Evolutionary conservation across 2,888 invertebrate species (phyloP), one percentile per base, ranked within the genome.

Genomic region (Gastrophysa polygoni): DNA sequence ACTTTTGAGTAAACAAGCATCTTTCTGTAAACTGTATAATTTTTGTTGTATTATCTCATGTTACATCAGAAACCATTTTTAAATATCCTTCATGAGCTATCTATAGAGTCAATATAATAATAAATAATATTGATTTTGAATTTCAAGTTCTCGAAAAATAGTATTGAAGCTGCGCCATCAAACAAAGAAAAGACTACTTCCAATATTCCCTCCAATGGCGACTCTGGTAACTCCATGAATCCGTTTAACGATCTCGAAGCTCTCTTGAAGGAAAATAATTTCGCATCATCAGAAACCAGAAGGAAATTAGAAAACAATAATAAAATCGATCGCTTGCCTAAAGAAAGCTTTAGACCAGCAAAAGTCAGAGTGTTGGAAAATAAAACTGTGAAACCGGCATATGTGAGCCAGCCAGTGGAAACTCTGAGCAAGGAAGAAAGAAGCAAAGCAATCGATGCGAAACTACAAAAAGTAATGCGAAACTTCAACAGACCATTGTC

Each of bases 301-400:
- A 20, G 48, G 21, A 49, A 34, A 51, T 29, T 28, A 20, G 43
- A 34, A 18, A n/a, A 24, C 16, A 49, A 38, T 11, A 49, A 47
- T 7, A 20, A 28, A 47, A 64, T 4, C 11, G 10, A 44, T 43
- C 17, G 43, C 20, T 14, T 24, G 6, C 54, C 48, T 32, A 54
- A 43, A 28, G 14, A 44, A 7, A 16, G n/a, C 46, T 16, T 50
- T 28, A n/a, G 17, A 34, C 14, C 57, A 24, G 7, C 64, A 1
- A 64, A 64, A 50, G 59, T 64, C 14, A 21, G 60, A 18, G 38
- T 57, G 38, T 57, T 57, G 43, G 54, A 54, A 49, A 65, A 65
- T n/a, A 57, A 58, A 58, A 50, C 47, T 14, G 11, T 58, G 17
- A 50, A 38, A 3, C 14, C 17, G n/a, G 20, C 47, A 20, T 11